These are phyloP conservation scores for Prunella himalayana DNA, from an alignment of 2,113 vertebrate genomes.

Conservation along the genomic window DNA sequence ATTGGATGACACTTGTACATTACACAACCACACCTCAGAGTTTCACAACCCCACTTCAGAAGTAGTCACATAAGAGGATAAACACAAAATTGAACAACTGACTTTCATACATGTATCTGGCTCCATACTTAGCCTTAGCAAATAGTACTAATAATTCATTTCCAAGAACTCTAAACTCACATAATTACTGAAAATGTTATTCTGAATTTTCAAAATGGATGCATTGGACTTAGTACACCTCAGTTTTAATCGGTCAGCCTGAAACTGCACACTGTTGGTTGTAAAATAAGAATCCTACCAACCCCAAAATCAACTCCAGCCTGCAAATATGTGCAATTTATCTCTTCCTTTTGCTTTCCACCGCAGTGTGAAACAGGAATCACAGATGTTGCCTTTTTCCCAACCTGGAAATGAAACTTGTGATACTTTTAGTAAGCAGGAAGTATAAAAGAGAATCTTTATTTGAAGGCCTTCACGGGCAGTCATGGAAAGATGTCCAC, in stretches of 20 bases:
- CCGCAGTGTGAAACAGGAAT: constrained; percentile 8
- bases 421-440: neutral
- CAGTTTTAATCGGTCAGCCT: neutral
- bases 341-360: neutral
- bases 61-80: neutral
- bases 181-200: neutral
- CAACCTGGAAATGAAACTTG: neutral
- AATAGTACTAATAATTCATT: neutral
- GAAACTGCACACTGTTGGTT: neutral
- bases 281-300: neutral
- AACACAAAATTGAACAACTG: neutral
- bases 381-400: neutral
- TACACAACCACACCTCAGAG: neutral
- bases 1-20: neutral
- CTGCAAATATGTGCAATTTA: neutral
- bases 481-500: neutral
- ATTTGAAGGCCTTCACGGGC: neutral
- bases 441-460: neutral
- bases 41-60: neutral
- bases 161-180: neutral
- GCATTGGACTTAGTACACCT: neutral
- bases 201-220: neutral
- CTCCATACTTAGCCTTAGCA: neutral
- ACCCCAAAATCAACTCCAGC: neutral
- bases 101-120: neutral